Conservation (phyloP, 2,113 vertebrate species). For the Passer domesticus region DNA sequence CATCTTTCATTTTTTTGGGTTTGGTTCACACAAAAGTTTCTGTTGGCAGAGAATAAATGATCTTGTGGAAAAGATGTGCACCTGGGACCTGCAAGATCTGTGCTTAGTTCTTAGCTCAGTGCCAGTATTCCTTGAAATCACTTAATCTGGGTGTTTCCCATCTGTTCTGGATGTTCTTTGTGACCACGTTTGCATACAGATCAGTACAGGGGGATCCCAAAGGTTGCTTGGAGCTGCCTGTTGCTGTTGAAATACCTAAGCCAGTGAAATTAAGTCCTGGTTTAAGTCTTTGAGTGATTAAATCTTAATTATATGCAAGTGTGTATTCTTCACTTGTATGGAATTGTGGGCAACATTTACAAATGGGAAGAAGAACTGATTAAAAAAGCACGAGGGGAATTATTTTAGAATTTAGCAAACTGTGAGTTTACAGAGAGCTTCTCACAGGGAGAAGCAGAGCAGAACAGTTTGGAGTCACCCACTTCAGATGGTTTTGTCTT, state of each 20-base stretch:
- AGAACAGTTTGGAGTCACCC: background rate
- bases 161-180: background rate
- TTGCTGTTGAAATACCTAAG: background rate
- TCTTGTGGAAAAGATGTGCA: background rate
- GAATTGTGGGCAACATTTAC: background rate
- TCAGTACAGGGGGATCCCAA: background rate
- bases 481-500: background rate
- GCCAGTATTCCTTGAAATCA: background rate
- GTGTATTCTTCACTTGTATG: background rate
- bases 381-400: background rate
- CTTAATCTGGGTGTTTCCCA: background rate
- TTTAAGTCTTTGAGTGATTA: slow-evolving; percentile 2
- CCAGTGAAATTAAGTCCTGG: background rate
- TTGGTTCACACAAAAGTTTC: background rate
- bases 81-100: background rate
- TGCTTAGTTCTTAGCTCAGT: background rate
- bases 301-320: background rate
- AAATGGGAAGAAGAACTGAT: background rate
- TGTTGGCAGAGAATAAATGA: background rate
- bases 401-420: background rate
- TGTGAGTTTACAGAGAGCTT: background rate
- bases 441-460: background rate
- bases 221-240: background rate
- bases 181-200: background rate
- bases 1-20: background rate